A percentile compares a stretch with the other conserved stretches of the same genome.
Conservation (phyloP, 2,113 vertebrate species). For the Rhinichthys klamathensis region DNA sequence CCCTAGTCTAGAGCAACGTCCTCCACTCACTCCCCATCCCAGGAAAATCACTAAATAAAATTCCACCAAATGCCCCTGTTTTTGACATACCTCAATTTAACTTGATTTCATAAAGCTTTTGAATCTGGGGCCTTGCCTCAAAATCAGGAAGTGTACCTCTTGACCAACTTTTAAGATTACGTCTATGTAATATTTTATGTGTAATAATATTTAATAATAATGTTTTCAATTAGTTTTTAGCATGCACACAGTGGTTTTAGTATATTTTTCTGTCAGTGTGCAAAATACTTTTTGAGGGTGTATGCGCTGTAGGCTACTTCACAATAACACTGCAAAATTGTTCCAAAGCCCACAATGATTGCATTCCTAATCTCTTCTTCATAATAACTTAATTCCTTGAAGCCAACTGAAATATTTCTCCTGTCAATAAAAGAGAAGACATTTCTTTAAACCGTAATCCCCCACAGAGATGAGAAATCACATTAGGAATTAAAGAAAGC, state of each 20-base stretch:
- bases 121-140: too few relatives aligned
- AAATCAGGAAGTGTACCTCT: too few relatives aligned
- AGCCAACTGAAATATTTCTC: slow-evolving; percentile 33
- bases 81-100: too few relatives aligned
- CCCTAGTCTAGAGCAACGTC: too few relatives aligned
- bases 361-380: slow-evolving; percentile 42
- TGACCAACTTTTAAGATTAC: not conserved
- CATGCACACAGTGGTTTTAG: slow-evolving; percentile 1
- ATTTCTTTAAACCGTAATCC: slow-evolving; percentile 22
- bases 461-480: slow-evolving; percentile 25
- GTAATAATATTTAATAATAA: not conserved
- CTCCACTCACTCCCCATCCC: too few relatives aligned
- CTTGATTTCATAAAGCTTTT: too few relatives aligned
- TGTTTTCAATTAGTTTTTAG: not conserved
- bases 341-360: slow-evolving; percentile 37
- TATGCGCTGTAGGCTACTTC: slow-evolving; percentile 26
- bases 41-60: too few relatives aligned
- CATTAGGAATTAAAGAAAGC: slow-evolving; percentile 35
- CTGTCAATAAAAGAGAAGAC: slow-evolving; percentile 31
- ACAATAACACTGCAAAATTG: slow-evolving; percentile 40
- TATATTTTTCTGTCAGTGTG: not conserved
- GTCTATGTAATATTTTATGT: not conserved
- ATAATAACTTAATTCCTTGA: slow-evolving; percentile 43
- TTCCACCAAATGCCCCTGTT: too few relatives aligned
- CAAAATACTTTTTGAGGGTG: not conserved